Evolutionary conservation across 1,140 invertebrate species (phyloP).

Genomic region (Trachymyrmex cornetzi): DNA sequence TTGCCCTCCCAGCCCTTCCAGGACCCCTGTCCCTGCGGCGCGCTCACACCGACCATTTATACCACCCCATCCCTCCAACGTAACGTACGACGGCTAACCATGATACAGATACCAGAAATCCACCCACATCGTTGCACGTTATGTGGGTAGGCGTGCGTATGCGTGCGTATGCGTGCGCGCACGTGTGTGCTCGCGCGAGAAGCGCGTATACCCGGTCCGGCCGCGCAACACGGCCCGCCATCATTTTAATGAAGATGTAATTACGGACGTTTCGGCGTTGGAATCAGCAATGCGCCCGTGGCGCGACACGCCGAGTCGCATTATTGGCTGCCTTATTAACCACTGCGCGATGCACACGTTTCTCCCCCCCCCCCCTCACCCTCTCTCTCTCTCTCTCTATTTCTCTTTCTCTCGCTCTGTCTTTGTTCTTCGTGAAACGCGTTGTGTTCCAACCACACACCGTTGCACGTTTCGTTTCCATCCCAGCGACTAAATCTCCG

Average conservation of each 20-base stretch:
- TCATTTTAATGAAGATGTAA: constrained; percentile 86
- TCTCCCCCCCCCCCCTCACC: background rate
- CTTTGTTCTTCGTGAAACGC: constrained; percentile 2
- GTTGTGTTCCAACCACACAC: constrained; percentile 28
- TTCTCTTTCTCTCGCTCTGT: background rate
- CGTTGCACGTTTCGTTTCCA: constrained; percentile 24
- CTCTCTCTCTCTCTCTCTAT: no score
- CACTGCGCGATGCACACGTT: constrained; percentile 41
- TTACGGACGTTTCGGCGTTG: constrained; percentile 82
- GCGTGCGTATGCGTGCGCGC: constrained; percentile 24
- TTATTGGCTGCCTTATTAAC: constrained; percentile 83
- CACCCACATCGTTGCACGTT: constrained; percentile 70
- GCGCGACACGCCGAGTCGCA: constrained; percentile 75
- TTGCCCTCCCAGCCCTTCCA: constrained; percentile 59
- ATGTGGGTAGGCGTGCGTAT: constrained; percentile 48
- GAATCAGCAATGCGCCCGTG: constrained; percentile 80
- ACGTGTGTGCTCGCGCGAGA: constrained; percentile 44
- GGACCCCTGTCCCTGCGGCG: constrained; percentile 62
- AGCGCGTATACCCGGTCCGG: constrained; percentile 67
- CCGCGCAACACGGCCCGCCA: constrained; percentile 76
- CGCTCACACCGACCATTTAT: constrained; percentile 77
- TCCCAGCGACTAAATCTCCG: constrained; percentile 11
- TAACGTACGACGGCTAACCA: constrained; percentile 83
- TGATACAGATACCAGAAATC: constrained; percentile 81
- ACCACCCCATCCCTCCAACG: constrained; percentile 57